Evolutionary conservation across 2,888 invertebrate species (phyloP), one percentile per base, ranked within the genome.

Genomic region (Biston betularia): DNA sequence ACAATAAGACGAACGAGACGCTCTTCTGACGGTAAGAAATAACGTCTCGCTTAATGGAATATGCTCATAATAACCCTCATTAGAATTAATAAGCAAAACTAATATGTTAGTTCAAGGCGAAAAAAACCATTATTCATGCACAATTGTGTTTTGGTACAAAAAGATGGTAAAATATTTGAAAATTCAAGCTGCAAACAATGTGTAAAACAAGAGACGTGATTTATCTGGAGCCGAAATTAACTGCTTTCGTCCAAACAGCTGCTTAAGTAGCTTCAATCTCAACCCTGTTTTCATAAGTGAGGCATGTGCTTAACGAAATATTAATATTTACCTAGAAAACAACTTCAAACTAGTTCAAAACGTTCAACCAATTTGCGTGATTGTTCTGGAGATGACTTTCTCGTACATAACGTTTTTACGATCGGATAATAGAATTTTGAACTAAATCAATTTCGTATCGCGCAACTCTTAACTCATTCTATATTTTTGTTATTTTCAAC

Each of bases 171-270:
- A 35, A 12, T 48, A 14, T 35, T 38, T 35, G n/a, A 54, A n/a
- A n/a, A 46, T 59, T 44, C 60, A 57, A 57, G 53, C 58, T 63
- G 57, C 48, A 61, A 61, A 68, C 60, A 33, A 12, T 52, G n/a
- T 14, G 38, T 8, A 38, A 0, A 3, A 52, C n/a, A 14, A 38
- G 11, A 52, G 12, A n/a, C 49, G 12, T 33, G 12, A 8, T 46
- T 38, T 8, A 9, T 38, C 38, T 38, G 38, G 38, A 24, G 24
- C 9, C 46, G 46, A 24, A 7, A n/a, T 6, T 9, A 38, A 38
- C 38, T 0, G 42, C 42, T 42, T 6, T 12, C 42, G 12, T 11
- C 11, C 42, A 11, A 42, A 5, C 6, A 44, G 12, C 44, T n/a
- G 3, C 24, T 2, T 24, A 12, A 0, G 12, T 44, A n/a, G 12